Percentiles rank a stretch among this genome's conserved stretches.
These are phyloP conservation scores for Chionoecetes opilio DNA, from an alignment of 1,140 invertebrate genomes.

Conservation along the genomic window DNA sequence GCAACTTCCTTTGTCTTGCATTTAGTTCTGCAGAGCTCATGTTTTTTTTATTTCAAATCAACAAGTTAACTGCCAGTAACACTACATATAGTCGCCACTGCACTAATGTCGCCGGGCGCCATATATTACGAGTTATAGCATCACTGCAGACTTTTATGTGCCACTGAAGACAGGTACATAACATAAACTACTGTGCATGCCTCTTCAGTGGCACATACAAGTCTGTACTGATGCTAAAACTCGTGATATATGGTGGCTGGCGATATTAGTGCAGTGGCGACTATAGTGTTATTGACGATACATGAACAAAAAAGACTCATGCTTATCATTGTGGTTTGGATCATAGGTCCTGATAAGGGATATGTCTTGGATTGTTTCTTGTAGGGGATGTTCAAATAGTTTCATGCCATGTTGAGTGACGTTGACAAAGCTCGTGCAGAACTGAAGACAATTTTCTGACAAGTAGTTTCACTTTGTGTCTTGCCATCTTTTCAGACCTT, in stretches of 20 bases:
- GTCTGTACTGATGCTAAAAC: too few relatives aligned
- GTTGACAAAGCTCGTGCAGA: background rate
- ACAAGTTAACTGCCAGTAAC: too few relatives aligned
- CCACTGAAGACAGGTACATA: too few relatives aligned
- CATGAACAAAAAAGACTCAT: background rate
- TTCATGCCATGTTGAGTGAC: background rate
- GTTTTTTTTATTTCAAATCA: background rate
- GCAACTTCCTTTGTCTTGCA: background rate
- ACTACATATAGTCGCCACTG: too few relatives aligned
- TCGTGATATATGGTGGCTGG: too few relatives aligned
- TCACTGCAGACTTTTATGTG: too few relatives aligned
- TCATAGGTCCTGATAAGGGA: background rate
- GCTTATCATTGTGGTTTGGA: background rate
- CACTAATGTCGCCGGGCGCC: too few relatives aligned
- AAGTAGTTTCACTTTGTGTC: background rate
- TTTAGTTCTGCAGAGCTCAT: background rate
- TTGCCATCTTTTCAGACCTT: constrained; percentile 11
- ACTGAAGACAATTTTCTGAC: background rate
- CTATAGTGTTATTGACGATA: too few relatives aligned
- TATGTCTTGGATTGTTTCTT: background rate
- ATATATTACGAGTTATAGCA: too few relatives aligned
- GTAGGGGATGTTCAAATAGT: background rate
- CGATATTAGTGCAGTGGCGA: too few relatives aligned
- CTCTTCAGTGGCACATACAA: too few relatives aligned
- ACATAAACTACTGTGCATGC: too few relatives aligned